A percentile compares a stretch with the other conserved stretches of the same genome.
These are phyloP conservation scores for Lepidocyrtinus sp. DNA, from an alignment of 2,888 invertebrate genomes.

Conservation along the genomic window DNA sequence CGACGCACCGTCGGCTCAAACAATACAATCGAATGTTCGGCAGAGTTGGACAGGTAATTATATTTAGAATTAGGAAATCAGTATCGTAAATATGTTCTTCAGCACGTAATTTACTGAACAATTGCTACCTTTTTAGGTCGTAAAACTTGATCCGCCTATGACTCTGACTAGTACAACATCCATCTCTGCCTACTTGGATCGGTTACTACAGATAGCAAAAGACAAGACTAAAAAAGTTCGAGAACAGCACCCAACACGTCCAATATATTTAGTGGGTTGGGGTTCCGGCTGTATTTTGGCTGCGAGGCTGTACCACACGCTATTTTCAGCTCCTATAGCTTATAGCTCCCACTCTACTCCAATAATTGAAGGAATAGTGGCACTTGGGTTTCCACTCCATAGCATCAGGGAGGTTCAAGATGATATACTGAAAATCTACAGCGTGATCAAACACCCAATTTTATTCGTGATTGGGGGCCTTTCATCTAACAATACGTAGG, in stretches of 20 bases:
- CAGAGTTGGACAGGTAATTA: conserved; percentile 65
- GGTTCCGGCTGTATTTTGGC: conserved; percentile 84
- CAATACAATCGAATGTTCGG: conserved; percentile 57
- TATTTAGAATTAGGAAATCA: too few species aligned
- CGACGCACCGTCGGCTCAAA: conserved; percentile 50
- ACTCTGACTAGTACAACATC: neutral
- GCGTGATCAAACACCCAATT: conserved; percentile 82
- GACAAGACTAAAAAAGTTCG: conserved; percentile 82
- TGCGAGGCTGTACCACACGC: conserved; percentile 74
- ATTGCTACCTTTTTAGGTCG: too few species aligned
- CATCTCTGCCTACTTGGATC: conserved; percentile 71
- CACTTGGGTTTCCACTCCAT: conserved; percentile 83
- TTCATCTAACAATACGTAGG: conserved; percentile 77
- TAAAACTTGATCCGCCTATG: too few species aligned
- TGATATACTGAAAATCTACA: conserved; percentile 82
- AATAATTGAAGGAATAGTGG: conserved; percentile 82
- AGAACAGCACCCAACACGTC: conserved; percentile 79
- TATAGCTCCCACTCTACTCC: too few species aligned
- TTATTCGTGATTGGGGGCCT: conserved; percentile 87
- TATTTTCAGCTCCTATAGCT: too few species aligned
- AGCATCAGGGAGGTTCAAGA: conserved; percentile 83
- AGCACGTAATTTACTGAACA: too few species aligned
- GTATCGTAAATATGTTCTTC: too few species aligned
- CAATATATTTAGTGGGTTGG: conserved; percentile 84
- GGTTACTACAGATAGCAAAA: conserved; percentile 79